Evolutionary conservation across 1,140 invertebrate species (phyloP), one percentile per base, ranked within the genome.

Genomic region (Drosophila pruinosa): DNA sequence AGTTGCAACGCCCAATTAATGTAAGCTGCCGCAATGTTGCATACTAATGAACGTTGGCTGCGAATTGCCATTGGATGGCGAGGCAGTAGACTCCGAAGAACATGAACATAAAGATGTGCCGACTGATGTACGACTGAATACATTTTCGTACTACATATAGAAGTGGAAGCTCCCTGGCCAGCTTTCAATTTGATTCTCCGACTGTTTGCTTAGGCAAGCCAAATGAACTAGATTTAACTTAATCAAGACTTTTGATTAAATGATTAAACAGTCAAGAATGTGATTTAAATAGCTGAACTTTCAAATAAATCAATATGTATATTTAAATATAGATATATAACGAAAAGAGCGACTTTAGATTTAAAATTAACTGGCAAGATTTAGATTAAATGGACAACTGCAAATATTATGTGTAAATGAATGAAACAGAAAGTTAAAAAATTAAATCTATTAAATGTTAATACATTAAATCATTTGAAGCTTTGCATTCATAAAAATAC

Each of bases 1-100:
- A 89, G 80, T 71, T 89, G 85, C 86, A 89, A 78, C 80, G 85
- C 86, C 85, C 85, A 89, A 89, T 89, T 89, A 89, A 89, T 89
- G 86, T 89, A 89, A 80, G 75, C 68, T 72, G 72, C 71, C 71
- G 77, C 80, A 86, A 73, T 89, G 80, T 78, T 85, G 85, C 85
- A 89, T 89, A 89, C 85, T 86, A 89, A 89, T 89, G 80, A 89
- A 80, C 19, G 34, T 19, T 48, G 28, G 12, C 58, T 63, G 38
- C 19, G 7, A 62, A 31, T 17, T 24, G 26, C 45, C 26, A 64
- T 56, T 28, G 19, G 34, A n/a, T 28, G 15, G 21, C 12, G 12
- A 38, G 21, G 21, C 31, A 7, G 12, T 54, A 15, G 41, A 47
- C 22, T 22, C 47, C 50, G 38, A 53, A 45, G 22, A 48, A 64